Base-by-base conservation (phyloP, 2,888 invertebrate genomes). In the Sthenelais limicola region DNA sequence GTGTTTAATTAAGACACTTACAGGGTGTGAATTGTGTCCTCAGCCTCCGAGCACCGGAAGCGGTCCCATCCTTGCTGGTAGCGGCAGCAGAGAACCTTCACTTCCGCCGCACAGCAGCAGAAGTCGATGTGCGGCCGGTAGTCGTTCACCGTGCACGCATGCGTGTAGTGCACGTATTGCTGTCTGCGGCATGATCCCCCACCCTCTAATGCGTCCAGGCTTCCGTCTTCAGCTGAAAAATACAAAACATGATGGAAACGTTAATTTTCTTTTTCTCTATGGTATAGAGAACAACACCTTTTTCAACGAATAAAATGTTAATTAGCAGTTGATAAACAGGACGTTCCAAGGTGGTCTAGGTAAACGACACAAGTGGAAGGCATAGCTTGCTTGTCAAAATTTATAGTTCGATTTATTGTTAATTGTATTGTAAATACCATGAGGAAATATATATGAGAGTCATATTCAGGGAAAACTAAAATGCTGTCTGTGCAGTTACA, bases 141-240 rank as follows among this genome's bases (percentile, higher is more conserved):
- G 69, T 75, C 71, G 72, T 69, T 62, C 35, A 78, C 75, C 21
- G 71, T 73, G 72, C 78, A 78, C 51, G 74, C 71, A 47, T 78
- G 78, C 5, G 78, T 78, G 72, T 73, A 77, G 70, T 77, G 77
- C 12, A 77, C 76, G 52, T 77, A 77, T 47, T 66, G 74, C 52
- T 77, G 35, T 1, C 26, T 38, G 1, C 26, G 15, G 54, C 70
- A 70, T 18, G 24, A 43, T 18, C 70, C 70, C 4, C 70, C 70
- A 21, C 70, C 70, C 30, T 52, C 52, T 28, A 54, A 28, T 7
- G 38, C 32, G n/a, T 12, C 12, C 3, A 70, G 38, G 18, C 35
- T 70, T n/a, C 52, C 70, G 30, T 52, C 52, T 26, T 70, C 56
- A 54, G 70, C 70, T 70, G 70, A 3, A 70, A 68, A 5, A 18